phyloP scores from a whole-genome alignment of 2,888 invertebrate species.

The Drosophila subquinaria region DNA sequence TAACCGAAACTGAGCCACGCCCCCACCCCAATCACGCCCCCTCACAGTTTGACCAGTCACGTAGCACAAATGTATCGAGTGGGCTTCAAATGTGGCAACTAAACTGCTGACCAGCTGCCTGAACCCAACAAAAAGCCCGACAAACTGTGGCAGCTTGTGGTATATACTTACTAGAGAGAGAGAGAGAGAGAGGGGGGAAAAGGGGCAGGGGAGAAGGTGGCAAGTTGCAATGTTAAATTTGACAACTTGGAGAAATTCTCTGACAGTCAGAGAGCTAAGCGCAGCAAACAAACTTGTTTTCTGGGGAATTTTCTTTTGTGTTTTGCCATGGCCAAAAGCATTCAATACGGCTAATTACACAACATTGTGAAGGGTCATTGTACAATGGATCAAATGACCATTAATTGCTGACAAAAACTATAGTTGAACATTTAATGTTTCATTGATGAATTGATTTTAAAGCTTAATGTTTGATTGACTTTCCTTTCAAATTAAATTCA shows the following conservation, averaged over 20 bases:
- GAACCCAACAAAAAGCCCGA: slow-evolving; percentile 21
- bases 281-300: slow-evolving; percentile 72
- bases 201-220: slow-evolving; percentile 3
- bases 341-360: slow-evolving; percentile 79
- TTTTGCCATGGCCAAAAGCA: slow-evolving; percentile 72
- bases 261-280: slow-evolving; percentile 68
- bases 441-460: not conserved
- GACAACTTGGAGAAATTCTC: slow-evolving; percentile 77
- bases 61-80: slow-evolving; percentile 78
- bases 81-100: slow-evolving; percentile 70
- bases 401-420: not conserved
- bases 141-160: slow-evolving; percentile 63
- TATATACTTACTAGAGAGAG: not conserved
- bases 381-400: slow-evolving; percentile 29
- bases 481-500: not conserved
- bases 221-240: slow-evolving; percentile 68
- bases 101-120: slow-evolving; percentile 71
- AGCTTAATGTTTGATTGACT: not conserved
- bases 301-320: slow-evolving; percentile 65
- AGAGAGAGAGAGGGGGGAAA: not conserved
- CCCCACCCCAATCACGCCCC: not conserved
- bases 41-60: slow-evolving; percentile 71
- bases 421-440: not conserved
- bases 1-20: slow-evolving; percentile 28
- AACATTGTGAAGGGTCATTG: slow-evolving; percentile 45